These are phyloP conservation scores for Isaurus tuberculatus DNA, from an alignment of 92 coral and sea anemone genomes.

Conservation along the genomic window DNA sequence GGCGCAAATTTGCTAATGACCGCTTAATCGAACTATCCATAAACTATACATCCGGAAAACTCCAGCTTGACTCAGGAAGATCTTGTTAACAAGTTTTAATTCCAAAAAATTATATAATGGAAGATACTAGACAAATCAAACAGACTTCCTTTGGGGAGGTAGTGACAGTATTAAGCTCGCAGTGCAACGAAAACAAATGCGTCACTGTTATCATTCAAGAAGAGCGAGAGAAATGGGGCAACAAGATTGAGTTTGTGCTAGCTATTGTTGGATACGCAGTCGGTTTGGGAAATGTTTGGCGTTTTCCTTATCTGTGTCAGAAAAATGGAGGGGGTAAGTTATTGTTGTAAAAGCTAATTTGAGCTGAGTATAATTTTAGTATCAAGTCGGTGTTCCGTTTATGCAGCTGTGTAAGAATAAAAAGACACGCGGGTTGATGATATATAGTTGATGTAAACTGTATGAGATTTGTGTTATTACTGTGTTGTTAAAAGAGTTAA, in stretches of 20 bases:
- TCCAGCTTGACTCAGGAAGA: not conserved
- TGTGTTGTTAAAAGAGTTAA: too few species aligned
- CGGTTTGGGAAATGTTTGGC: constrained; percentile 32
- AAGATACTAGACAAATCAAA: not conserved
- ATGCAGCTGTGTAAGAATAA: too few species aligned
- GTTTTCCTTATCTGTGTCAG: constrained; percentile 38
- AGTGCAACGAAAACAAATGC: not conserved
- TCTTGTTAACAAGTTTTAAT: not conserved
- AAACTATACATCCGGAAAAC: too few species aligned
- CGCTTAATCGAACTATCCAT: too few species aligned
- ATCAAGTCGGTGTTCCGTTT: too few species aligned
- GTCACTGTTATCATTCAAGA: not conserved
- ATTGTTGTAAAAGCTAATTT: not conserved
- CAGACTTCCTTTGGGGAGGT: constrained; percentile 13
- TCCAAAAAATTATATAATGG: not conserved
- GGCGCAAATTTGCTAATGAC: not conserved
- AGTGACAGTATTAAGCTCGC: not conserved
- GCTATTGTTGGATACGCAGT: constrained; percentile 36
- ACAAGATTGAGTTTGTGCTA: constrained; percentile 30
- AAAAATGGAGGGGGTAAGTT: constrained; percentile 42
- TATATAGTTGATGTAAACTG: too few species aligned
- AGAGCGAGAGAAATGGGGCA: constrained; percentile 23
- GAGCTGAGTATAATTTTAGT: too few species aligned
- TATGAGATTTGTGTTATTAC: too few species aligned
- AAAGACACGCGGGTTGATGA: too few species aligned